These are phyloP conservation scores for Hemibagrus guttatus DNA, from an alignment of 2,797 vertebrate species.

Conservation along the genomic window DNA sequence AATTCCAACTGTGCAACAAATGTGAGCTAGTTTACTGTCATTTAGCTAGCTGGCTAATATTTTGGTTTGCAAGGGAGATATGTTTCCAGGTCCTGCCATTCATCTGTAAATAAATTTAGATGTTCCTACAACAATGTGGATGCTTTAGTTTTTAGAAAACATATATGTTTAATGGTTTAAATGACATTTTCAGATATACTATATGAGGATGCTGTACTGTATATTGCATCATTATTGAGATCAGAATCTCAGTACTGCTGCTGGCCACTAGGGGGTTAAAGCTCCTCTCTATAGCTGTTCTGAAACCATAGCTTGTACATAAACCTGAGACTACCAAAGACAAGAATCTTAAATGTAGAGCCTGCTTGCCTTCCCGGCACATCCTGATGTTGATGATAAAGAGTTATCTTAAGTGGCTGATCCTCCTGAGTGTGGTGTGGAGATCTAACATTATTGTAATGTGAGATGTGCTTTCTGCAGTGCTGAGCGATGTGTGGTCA, in stretches of 20 bases:
- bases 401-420: slow-evolving; percentile 71
- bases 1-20: not conserved
- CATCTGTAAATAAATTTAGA: not conserved
- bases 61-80: not conserved
- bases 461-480: slow-evolving; percentile 70
- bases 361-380: slow-evolving; percentile 63
- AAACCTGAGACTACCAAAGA: slow-evolving; percentile 9
- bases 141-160: slow-evolving; percentile 6
- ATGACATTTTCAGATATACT: not conserved
- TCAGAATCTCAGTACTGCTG: slow-evolving; percentile 54
- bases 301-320: not conserved
- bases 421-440: slow-evolving; percentile 64
- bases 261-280: slow-evolving; percentile 76
- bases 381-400: slow-evolving; percentile 73
- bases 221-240: slow-evolving; percentile 42
- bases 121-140: not conserved
- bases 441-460: slow-evolving; percentile 65
- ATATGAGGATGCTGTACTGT: slow-evolving; percentile 9
- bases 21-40: not conserved
- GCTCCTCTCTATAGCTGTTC: slow-evolving; percentile 60
- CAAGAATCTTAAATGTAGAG: slow-evolving; percentile 45
- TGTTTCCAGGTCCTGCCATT: not conserved
- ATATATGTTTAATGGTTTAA: not conserved
- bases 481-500: slow-evolving; percentile 76
- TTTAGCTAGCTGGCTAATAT: not conserved